phyloP scores from a whole-genome alignment of 1,140 invertebrate genomes.

The Eulimnadia texana region DNA sequence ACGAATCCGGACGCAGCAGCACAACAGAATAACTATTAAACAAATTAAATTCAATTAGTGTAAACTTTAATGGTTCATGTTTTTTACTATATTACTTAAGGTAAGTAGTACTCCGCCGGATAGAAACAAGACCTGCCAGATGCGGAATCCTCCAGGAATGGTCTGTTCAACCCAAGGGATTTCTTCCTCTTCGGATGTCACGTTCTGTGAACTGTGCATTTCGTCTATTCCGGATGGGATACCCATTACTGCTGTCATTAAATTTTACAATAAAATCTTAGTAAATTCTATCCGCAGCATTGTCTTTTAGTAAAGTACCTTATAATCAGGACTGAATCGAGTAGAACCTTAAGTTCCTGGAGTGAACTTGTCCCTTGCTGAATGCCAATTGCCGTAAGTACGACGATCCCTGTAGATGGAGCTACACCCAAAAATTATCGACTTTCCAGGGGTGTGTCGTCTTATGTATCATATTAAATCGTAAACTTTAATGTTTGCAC shows the following conservation, averaged over 20 bases:
- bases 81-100: slow-evolving; percentile 1
- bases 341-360: too few relatives aligned
- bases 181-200: background rate
- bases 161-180: slow-evolving; percentile 27
- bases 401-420: too few relatives aligned
- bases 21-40: slow-evolving; percentile 50
- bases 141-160: slow-evolving; percentile 26
- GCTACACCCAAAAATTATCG: slow-evolving; percentile 12
- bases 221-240: background rate
- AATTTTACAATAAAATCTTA: background rate
- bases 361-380: too few relatives aligned
- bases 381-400: too few relatives aligned
- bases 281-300: background rate
- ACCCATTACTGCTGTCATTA: background rate
- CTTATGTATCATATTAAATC: background rate
- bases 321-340: too few relatives aligned
- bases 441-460: background rate
- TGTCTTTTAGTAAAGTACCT: too few relatives aligned
- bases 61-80: slow-evolving; percentile 1
- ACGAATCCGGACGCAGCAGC: slow-evolving; percentile 70
- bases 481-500: background rate
- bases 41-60: slow-evolving; percentile 25
- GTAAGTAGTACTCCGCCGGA: slow-evolving; percentile 19
- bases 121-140: slow-evolving; percentile 32
- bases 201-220: background rate